A percentile compares a stretch with the other conserved stretches of the same genome.
These are phyloP conservation scores for Isurus oxyrinchus DNA, from an alignment of 2,113 vertebrate genomes.

Conservation along the genomic window DNA sequence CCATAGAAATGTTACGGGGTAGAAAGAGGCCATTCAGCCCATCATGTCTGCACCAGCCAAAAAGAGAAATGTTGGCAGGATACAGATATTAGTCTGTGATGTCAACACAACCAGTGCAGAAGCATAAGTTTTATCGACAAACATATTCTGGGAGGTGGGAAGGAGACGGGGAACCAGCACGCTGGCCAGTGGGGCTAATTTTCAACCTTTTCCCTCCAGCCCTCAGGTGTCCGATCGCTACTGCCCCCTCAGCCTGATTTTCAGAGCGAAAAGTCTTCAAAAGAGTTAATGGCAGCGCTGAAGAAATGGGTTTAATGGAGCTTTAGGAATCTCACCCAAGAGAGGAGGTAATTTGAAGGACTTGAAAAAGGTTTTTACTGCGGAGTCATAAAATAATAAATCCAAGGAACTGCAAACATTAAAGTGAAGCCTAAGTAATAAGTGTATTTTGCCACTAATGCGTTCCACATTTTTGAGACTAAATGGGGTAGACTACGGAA, in stretches of 20 bases:
- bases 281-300: not conserved
- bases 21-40: no score
- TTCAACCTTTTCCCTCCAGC: no score
- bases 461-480: constrained; percentile 72
- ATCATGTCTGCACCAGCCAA: no score
- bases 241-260: not conserved
- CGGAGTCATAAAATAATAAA: constrained; percentile 58
- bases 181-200: no score
- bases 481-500: constrained; percentile 66
- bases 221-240: not conserved
- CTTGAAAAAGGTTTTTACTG: constrained; percentile 44
- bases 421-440: constrained; percentile 40
- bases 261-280: not conserved
- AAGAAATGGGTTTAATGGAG: not conserved
- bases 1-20: no score
- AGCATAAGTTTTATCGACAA: not conserved
- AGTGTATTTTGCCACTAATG: constrained; percentile 56
- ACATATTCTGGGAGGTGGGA: not conserved
- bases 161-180: not conserved
- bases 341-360: constrained; percentile 30
- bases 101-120: not conserved
- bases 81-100: not conserved
- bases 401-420: constrained; percentile 47
- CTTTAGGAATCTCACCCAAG: constrained; percentile 18
- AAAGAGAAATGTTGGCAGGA: not conserved